Evolutionary conservation across 2,888 invertebrate species (phyloP), one percentile per base, ranked within the genome.

Genomic region (Andrena minutula): DNA sequence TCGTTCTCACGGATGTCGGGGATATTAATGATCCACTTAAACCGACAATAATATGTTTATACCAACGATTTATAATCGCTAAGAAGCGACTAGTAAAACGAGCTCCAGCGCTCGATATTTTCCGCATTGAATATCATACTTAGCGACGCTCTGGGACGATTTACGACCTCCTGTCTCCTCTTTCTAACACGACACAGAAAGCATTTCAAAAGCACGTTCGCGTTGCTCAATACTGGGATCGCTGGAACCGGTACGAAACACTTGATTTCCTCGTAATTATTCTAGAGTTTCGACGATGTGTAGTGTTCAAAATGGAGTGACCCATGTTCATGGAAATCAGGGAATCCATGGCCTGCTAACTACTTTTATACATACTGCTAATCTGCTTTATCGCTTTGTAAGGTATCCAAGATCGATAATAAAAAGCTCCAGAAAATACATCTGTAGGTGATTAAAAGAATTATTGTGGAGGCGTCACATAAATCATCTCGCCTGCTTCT

Each of bases 21-120:
- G 79, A 83, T 88, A 88, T 88, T 86, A 86, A 89, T 83, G 80
- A 84, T 58, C 75, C 83, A 79, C 79, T 84, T 79, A 73, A 69
- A 65, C 68, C 70, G 78, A 82, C 84, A 86, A 88, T 86, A 86
- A 89, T 84, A 79, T 79, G 81, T 87, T 87, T 84, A 82, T 71
- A 81, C 65, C 69, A 51, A 58, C 75, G 80, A 88, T 89, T 86
- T 87, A 82, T 80, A 80, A 84, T 82, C 72, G 74, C 51, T 35
- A 26, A 20, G n/a, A n/a, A 28, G 23, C 28, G 65, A 47, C 41
- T 20, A n/a, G 35, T 30, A 30, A 23, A 41, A 32, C 64, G 35
- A 63, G 30, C 72, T n/a, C 49, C 8, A 58, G 16, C 28, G 60
- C 61, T 82, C 75, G 23, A 71, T 70, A 78, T 75, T 73, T 79